Percentiles rank a stretch among this genome's conserved stretches.
Conservation (phyloP, 2,888 invertebrate species). For the Lasioglossum vierecki region DNA sequence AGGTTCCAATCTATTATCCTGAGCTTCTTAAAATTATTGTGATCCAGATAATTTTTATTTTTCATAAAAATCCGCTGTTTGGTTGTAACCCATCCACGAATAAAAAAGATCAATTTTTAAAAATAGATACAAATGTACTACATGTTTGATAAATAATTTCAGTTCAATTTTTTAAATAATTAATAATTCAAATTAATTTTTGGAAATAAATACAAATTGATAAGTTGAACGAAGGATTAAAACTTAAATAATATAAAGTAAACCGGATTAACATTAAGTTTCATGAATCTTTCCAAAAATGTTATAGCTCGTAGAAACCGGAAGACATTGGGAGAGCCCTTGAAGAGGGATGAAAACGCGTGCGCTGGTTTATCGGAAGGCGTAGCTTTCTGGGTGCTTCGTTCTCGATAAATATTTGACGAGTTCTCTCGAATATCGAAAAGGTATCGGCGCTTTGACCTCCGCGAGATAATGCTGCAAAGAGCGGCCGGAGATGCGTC, state of each 20-base stretch:
- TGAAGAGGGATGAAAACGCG: slow-evolving; percentile 14
- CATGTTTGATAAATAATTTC: too few relatives aligned
- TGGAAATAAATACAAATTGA: too few relatives aligned
- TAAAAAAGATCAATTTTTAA: too few relatives aligned
- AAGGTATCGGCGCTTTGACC: not conserved
- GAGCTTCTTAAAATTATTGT: too few relatives aligned
- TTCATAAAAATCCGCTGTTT: too few relatives aligned
- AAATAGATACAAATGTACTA: too few relatives aligned
- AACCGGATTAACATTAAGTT: not conserved
- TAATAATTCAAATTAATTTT: too few relatives aligned
- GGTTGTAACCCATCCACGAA: not conserved
- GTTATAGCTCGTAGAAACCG: not conserved
- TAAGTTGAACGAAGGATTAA: too few relatives aligned
- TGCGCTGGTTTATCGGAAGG: not conserved
- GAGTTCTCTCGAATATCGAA: slow-evolving; percentile 5
- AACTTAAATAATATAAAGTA: too few relatives aligned
- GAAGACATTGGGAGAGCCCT: not conserved
- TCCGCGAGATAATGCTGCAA: not conserved
- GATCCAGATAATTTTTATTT: too few relatives aligned
- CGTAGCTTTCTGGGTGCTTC: not conserved
- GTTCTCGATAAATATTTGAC: slow-evolving; percentile 23
- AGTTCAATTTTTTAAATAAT: too few relatives aligned
- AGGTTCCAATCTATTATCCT: too few relatives aligned
- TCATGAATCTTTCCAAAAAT: not conserved
- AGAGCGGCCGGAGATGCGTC: not conserved